Base-by-base conservation (phyloP, 2,888 invertebrate species). In the Phortica magna region DNA sequence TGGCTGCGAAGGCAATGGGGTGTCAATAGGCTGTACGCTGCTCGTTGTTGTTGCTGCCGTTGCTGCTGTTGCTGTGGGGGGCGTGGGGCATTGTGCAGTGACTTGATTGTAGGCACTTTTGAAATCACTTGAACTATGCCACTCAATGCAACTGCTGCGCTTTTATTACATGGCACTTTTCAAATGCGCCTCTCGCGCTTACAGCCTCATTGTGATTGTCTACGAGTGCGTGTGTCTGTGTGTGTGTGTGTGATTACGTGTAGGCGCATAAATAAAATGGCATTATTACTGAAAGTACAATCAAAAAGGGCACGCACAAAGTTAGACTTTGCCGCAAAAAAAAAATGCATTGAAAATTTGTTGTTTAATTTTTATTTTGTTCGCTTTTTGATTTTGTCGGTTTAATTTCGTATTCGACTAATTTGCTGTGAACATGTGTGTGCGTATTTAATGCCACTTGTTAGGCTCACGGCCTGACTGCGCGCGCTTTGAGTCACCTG, bases 81-180 rank as follows among this genome's bases (percentile, higher is more conserved):
- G 31, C 7, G 22, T 39, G 12, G 65, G 65, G 65, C 19, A 14
- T 65, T 31, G 31, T 31, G 31, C 6, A 5, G 65, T 39, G 65
- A 65, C 9, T 22, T 22, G 41, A 39, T 39, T 65, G 12, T 19
- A 65, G 65, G 65, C 65, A 39, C 65, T 65, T 65, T 12, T 39
- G 14, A 71, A 71, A 53, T 14, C 70, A 71, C 70, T 71, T 71
- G 70, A 71, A 71, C 70, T 55, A 71, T 71, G 48, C 55, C 70
- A 67, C 48, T 48, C 10, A 48, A 43, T 12, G 17, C 68, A 70
- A 14, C 68, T 9, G 68, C 53, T 71, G 70, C 53, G 41, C 70
- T 53, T 71, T 71, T 71, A 55, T 53, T 53, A 71, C 31, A 55
- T 55, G 14, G 4, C 22, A 61, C 1, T 61, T 61, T 61, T 19